These are phyloP conservation scores for Echiichthys vipera DNA, from an alignment of 2,797 vertebrate species.

Conservation along the genomic window DNA sequence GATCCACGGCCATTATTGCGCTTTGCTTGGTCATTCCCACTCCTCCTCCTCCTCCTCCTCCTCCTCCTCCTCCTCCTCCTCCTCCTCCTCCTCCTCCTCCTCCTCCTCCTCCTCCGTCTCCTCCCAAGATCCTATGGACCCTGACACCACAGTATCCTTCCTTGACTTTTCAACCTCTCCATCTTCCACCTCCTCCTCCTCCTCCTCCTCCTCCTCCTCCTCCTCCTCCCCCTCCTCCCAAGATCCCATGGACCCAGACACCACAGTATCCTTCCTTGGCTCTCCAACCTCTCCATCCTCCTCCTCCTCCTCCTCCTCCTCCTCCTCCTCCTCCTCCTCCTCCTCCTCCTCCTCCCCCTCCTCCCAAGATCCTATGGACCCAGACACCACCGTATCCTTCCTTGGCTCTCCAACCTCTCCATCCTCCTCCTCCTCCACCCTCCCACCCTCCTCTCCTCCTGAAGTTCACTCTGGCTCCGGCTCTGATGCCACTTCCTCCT, in stretches of 20 bases:
- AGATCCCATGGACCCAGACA: slow-evolving; percentile 3
- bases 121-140: slow-evolving; percentile 42
- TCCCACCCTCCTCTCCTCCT: neutral
- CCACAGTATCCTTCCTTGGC: neutral
- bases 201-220: no score
- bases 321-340: neutral
- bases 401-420: neutral
- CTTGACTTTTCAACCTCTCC: slow-evolving; percentile 6
- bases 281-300: slow-evolving; percentile 10
- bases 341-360: neutral
- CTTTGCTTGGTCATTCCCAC: slow-evolving; percentile 47
- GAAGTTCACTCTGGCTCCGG: slow-evolving; percentile 9
- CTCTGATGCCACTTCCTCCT: slow-evolving; percentile 1
- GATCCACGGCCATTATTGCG: slow-evolving; percentile 45
- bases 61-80: neutral
- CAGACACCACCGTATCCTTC: neutral
- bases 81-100: no score
- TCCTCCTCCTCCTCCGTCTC: no score
- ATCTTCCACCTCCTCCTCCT: neutral
- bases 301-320: neutral
- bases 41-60: neutral
- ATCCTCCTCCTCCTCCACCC: neutral
- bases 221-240: no score
- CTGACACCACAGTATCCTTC: slow-evolving; percentile 15
- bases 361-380: slow-evolving; percentile 6